Evolutionary conservation across 2,113 vertebrate species (phyloP).

Genomic region (Pluvianellus socialis): DNA sequence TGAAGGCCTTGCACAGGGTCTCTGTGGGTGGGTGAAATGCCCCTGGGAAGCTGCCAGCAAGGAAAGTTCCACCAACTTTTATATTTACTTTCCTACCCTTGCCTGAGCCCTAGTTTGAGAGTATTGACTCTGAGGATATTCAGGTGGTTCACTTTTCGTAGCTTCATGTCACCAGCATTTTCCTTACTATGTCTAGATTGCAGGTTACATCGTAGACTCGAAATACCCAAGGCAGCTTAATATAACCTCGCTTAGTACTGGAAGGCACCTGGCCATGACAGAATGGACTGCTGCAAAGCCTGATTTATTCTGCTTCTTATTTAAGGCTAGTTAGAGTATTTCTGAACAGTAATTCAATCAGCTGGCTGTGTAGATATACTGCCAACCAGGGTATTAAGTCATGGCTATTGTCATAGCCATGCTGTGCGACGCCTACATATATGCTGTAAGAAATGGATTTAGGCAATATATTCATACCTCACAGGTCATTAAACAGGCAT

Average conservation of each 20-base stretch:
- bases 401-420: background rate
- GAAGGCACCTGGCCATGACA: background rate
- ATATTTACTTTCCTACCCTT: background rate
- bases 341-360: conserved; percentile 7
- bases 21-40: background rate
- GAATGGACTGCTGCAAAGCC: background rate
- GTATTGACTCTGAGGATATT: background rate
- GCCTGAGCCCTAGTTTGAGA: background rate
- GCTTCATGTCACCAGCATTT: background rate
- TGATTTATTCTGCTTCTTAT: conserved; percentile 7
- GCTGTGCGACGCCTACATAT: background rate
- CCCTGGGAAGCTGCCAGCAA: background rate
- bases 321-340: conserved; percentile 2
- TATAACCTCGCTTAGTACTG: background rate
- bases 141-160: background rate
- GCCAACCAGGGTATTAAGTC: background rate
- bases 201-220: background rate
- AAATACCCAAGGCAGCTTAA: background rate
- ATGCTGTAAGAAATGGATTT: background rate
- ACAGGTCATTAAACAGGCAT: background rate
- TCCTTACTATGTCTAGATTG: background rate
- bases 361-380: background rate
- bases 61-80: background rate
- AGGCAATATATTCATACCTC: background rate
- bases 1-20: background rate